Evolutionary conservation across 2,797 vertebrate genomes (phyloP).

Genomic region (Heterohyrax brucei): DNA sequence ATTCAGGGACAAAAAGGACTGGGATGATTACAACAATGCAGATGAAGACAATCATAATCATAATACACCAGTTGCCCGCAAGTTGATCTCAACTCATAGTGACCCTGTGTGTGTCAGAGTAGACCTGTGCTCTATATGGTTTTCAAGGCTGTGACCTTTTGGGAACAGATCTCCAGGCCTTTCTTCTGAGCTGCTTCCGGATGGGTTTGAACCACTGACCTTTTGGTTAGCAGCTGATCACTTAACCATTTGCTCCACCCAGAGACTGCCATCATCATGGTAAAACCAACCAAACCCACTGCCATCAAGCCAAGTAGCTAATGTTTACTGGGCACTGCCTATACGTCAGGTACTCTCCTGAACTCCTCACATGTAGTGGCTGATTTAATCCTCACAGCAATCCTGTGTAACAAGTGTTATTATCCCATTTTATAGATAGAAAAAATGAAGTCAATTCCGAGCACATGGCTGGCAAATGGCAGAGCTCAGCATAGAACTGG

Average conservation of each 20-base stretch:
- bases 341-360: neutral
- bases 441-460: neutral
- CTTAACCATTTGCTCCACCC: neutral
- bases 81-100: neutral
- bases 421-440: neutral
- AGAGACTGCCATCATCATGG: neutral
- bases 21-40: rapidly evolving
- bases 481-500: neutral
- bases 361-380: too few relatives aligned
- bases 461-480: neutral
- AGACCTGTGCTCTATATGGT: neutral
- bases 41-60: neutral
- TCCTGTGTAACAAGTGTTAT: rapidly evolving
- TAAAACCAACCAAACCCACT: too few relatives aligned
- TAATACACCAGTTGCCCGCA: neutral
- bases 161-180: too few relatives aligned
- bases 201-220: too few relatives aligned
- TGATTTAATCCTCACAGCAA: neutral
- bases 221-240: neutral
- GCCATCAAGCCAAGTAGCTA: too few relatives aligned
- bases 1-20: neutral
- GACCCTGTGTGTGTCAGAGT: neutral
- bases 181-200: too few relatives aligned
- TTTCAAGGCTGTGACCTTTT: neutral
- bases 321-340: neutral